These are phyloP conservation scores for Xanthia togata DNA, from an alignment of 2,888 invertebrate species.

Conservation along the genomic window DNA sequence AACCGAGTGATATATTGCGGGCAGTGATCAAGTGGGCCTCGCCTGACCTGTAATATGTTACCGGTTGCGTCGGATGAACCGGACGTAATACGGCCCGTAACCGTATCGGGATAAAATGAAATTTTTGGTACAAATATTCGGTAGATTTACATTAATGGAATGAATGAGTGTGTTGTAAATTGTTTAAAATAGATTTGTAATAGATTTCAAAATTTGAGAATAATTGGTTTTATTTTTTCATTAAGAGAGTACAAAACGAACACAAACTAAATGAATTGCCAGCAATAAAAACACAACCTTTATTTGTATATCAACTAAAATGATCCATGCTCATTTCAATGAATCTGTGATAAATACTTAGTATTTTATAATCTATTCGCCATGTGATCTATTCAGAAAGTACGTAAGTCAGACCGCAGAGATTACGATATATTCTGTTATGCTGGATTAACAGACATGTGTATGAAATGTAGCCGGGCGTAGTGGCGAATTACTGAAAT, in stretches of 20 bases:
- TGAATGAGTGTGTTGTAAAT: background rate
- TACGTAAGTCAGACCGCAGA: background rate
- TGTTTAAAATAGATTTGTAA: background rate
- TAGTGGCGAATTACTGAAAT: conserved; percentile 50
- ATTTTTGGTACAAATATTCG: conserved; percentile 8
- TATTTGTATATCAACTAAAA: background rate
- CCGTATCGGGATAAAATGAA: conserved; percentile 45
- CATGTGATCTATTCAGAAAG: background rate
- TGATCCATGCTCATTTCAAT: background rate
- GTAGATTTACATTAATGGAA: background rate
- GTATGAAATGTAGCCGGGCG: conserved; percentile 39
- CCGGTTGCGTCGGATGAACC: conserved; percentile 51
- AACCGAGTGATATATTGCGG: conserved; percentile 63
- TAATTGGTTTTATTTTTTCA: background rate
- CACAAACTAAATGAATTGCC: background rate
- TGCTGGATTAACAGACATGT: conserved; percentile 32
- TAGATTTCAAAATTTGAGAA: background rate
- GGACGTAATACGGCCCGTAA: conserved; percentile 16
- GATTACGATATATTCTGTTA: conserved; percentile 25
- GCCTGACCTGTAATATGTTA: conserved; percentile 66
- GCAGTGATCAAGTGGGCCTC: conserved; percentile 66
- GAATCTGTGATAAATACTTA: background rate
- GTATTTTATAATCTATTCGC: background rate
- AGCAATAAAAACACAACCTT: background rate
- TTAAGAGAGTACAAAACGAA: background rate